Evolutionary conservation across 2,888 invertebrate genomes (phyloP).

Genomic region (Acanthacorydalis orientalis): DNA sequence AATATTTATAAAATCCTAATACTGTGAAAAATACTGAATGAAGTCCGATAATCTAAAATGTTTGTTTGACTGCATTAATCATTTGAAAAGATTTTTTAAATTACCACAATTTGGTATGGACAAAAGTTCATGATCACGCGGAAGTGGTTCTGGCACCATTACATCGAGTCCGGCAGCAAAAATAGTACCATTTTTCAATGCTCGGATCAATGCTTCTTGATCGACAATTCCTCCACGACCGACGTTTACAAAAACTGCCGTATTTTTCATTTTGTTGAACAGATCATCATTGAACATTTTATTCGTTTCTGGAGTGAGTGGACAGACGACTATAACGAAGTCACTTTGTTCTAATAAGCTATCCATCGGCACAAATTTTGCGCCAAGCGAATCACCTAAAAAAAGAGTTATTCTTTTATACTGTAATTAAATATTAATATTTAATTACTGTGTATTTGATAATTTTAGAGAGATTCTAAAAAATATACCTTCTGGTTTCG

Average conservation of each 20-base stretch:
- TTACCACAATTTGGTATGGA: slow-evolving; percentile 67
- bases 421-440: too few species aligned
- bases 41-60: too few species aligned
- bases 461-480: background rate
- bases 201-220: slow-evolving; percentile 64
- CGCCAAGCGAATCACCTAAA: slow-evolving; percentile 34
- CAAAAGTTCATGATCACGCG: slow-evolving; percentile 59
- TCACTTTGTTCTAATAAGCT: slow-evolving; percentile 53
- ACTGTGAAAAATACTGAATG: too few species aligned
- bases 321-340: slow-evolving; percentile 52
- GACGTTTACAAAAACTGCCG: slow-evolving; percentile 58
- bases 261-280: slow-evolving; percentile 60
- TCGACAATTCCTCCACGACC: slow-evolving; percentile 62
- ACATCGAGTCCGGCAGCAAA: slow-evolving; percentile 86
- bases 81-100: too few species aligned
- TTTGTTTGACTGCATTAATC: too few species aligned
- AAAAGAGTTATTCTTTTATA: slow-evolving; percentile 1
- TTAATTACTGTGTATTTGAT: background rate
- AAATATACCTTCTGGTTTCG: slow-evolving; percentile 40
- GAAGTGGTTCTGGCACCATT: slow-evolving; percentile 78
- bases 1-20: too few species aligned
- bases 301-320: slow-evolving; percentile 49
- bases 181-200: slow-evolving; percentile 56
- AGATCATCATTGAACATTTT: slow-evolving; percentile 49
- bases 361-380: slow-evolving; percentile 46